Conservation (phyloP, 1,140 invertebrate genomes). For the Stenopsyche tienmushanensis region DNA sequence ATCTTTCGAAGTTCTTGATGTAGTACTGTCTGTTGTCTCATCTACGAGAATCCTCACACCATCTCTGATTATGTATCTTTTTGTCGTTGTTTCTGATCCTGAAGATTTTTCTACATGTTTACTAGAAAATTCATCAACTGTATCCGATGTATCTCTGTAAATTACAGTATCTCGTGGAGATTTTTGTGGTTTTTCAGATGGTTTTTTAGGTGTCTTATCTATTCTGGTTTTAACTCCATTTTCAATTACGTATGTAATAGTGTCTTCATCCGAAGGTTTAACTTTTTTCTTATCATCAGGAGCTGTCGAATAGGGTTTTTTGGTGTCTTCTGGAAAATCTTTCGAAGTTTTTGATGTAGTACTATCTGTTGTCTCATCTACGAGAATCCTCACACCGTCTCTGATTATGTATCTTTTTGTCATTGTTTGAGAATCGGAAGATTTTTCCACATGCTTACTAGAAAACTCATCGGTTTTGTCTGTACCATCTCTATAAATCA, state of each 20-base stretch:
- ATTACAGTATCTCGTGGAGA: no score
- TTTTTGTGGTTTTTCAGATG: conserved; percentile 2
- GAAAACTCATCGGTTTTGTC: no score
- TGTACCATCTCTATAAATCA: no score
- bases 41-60: conserved; percentile 1
- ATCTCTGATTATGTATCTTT: neutral
- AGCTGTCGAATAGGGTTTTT: neutral
- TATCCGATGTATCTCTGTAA: no score
- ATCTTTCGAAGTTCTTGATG: neutral
- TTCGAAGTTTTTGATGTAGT: neutral
- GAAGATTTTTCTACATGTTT: no score
- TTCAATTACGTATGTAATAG: conserved; percentile 16
- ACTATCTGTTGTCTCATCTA: conserved; percentile 13
- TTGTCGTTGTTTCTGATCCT: no score
- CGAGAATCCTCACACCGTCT: conserved; percentile 29
- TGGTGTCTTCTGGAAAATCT: conserved; percentile 2
- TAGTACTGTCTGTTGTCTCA: conserved; percentile 1
- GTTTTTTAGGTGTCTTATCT: conserved; percentile 8
- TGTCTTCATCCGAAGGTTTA: conserved; percentile 8
- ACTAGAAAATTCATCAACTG: no score
- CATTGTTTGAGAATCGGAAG: neutral
- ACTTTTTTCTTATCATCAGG: conserved; percentile 1
- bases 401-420: conserved; percentile 40
- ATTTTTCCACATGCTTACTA: neutral
- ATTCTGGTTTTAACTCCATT: conserved; percentile 10